These are phyloP conservation scores for Halocynthia roretzi DNA, from an alignment of 23 tunicate genomes.

Conservation along the genomic window DNA sequence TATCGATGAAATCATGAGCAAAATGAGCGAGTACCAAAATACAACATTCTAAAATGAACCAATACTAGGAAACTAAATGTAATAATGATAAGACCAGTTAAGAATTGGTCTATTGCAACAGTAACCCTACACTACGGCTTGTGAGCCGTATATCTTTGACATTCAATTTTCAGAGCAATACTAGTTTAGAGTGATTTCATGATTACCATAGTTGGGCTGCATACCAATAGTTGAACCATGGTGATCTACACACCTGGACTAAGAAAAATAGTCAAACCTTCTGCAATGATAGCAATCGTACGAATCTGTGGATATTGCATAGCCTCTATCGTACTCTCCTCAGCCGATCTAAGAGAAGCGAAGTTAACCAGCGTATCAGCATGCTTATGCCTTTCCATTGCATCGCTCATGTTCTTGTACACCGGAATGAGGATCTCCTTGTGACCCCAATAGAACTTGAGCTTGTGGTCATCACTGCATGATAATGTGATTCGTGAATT, in stretches of 20 bases:
- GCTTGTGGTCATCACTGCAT: conserved; percentile 94
- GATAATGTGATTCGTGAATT: neutral
- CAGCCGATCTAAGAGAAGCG: conserved; percentile 93
- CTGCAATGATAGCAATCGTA: conserved; percentile 92
- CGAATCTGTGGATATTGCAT: conserved; percentile 75
- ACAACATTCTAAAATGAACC: too few species aligned
- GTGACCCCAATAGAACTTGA: conserved; percentile 99
- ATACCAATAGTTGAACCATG: too few species aligned
- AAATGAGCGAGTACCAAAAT: too few species aligned
- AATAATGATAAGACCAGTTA: too few species aligned
- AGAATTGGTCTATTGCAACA: too few species aligned
- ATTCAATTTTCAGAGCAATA: too few species aligned
- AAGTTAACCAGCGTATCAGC: conserved; percentile 91
- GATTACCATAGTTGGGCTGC: too few species aligned
- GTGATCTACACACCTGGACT: too few species aligned
- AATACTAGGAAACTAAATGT: too few species aligned
- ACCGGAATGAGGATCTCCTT: conserved; percentile 96
- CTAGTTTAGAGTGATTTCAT: too few species aligned
- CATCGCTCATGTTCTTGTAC: conserved; percentile 92
- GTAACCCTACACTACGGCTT: too few species aligned
- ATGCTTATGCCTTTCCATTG: conserved; percentile 69
- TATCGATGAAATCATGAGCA: neutral
- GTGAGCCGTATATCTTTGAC: too few species aligned
- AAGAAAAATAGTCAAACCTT: conserved; percentile 38
- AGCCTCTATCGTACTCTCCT: conserved; percentile 91